Percentiles rank a stretch among this genome's conserved stretches.
Evolutionary conservation across 2,888 invertebrate genomes (phyloP).

Genomic region (Caenorhabditis wallacei): DNA sequence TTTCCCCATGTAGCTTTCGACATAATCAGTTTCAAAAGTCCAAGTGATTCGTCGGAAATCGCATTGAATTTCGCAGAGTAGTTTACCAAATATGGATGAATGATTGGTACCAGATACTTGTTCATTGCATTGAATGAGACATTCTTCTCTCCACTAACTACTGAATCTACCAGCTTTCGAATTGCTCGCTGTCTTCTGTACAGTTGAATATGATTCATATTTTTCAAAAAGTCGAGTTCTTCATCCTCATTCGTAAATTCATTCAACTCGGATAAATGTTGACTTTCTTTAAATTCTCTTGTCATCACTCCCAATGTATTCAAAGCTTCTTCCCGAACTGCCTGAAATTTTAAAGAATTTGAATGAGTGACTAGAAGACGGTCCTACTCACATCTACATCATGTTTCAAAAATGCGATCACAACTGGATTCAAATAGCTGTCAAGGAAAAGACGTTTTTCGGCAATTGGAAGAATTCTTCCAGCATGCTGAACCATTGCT

Average conservation of each 20-base stretch:
- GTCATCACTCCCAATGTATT: slow-evolving; percentile 88
- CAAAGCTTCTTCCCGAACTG: slow-evolving; percentile 90
- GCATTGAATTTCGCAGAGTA: slow-evolving; percentile 87
- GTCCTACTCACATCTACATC: slow-evolving; percentile 55
- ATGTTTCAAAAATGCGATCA: slow-evolving; percentile 59
- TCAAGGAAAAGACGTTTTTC: slow-evolving; percentile 52
- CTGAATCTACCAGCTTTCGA: slow-evolving; percentile 85
- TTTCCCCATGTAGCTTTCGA: slow-evolving; percentile 71
- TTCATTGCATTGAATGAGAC: slow-evolving; percentile 84
- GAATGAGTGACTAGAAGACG: no score
- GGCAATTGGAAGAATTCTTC: slow-evolving; percentile 32
- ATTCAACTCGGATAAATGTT: slow-evolving; percentile 82
- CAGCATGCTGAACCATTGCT: slow-evolving; percentile 57
- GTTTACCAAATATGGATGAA: slow-evolving; percentile 89
- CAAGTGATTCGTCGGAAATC: slow-evolving; percentile 65
- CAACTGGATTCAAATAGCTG: slow-evolving; percentile 41
- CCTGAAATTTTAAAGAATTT: slow-evolving; percentile 83
- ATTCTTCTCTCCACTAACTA: slow-evolving; percentile 80
- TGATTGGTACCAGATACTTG: slow-evolving; percentile 91
- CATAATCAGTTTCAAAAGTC: slow-evolving; percentile 66
- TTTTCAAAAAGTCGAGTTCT: slow-evolving; percentile 94
- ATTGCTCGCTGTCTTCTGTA: slow-evolving; percentile 92
- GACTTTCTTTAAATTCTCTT: slow-evolving; percentile 81
- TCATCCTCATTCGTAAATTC: slow-evolving; percentile 70
- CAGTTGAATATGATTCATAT: slow-evolving; percentile 84